These are phyloP conservation scores for Eupithecia dodoneata DNA, from an alignment of 2,888 invertebrate genomes.

Conservation along the genomic window DNA sequence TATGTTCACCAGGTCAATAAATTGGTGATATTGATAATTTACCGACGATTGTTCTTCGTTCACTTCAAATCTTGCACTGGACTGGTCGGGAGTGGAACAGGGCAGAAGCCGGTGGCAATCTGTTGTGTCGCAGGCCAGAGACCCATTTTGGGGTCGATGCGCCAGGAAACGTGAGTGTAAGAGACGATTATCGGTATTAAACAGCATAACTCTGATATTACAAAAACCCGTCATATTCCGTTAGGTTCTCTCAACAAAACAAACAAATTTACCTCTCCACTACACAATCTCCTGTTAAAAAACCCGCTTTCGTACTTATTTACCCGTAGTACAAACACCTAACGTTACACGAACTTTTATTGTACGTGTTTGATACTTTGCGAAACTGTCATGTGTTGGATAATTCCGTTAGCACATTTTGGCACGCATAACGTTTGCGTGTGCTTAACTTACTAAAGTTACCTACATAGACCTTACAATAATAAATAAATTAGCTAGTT, in stretches of 20 bases:
- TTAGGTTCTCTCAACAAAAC: not conserved
- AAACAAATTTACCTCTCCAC: not conserved
- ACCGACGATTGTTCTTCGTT: not conserved
- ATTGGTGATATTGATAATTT: not conserved
- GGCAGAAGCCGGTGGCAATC: no score
- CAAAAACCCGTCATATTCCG: not conserved
- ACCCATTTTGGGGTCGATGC: no score
- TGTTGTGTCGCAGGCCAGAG: no score
- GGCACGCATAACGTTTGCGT: constrained; percentile 21
- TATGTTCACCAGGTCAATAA: not conserved
- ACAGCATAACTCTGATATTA: not conserved
- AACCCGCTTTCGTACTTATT: not conserved
- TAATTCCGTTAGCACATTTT: constrained; percentile 30
- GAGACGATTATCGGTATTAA: not conserved
- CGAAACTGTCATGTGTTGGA: constrained; percentile 22
- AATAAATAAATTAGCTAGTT: not conserved
- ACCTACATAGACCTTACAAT: not conserved
- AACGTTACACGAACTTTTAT: constrained; percentile 3
- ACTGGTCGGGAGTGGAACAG: no score
- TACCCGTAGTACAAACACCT: not conserved
- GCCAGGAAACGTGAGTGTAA: no score
- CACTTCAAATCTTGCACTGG: no score
- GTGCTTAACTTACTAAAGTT: not conserved
- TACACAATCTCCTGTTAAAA: not conserved
- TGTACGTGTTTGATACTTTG: constrained; percentile 1